These are phyloP conservation scores for Onthophagus taurus DNA, from an alignment of 1,140 invertebrate species.

Conservation along the genomic window DNA sequence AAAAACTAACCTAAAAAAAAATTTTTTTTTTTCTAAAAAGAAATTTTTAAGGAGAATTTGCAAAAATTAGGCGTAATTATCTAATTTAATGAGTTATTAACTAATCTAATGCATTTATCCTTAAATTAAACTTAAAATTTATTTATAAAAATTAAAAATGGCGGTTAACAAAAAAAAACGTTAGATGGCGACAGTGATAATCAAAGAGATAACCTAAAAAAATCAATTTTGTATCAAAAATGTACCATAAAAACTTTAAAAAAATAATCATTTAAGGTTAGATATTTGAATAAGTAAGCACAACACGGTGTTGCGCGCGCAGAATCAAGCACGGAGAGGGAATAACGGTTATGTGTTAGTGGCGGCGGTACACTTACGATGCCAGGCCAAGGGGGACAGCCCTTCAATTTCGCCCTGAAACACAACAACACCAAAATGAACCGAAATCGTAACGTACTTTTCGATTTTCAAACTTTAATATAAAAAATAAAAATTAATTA, in stretches of 20 bases:
- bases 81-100: no score
- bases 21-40: no score
- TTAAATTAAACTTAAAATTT: no score
- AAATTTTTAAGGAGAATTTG: no score
- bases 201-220: background rate
- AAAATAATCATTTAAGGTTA: slow-evolving; percentile 16
- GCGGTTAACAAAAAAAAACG: slow-evolving; percentile 1
- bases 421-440: slow-evolving; percentile 17
- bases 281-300: slow-evolving; percentile 16
- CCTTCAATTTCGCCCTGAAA: slow-evolving; percentile 93
- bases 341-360: slow-evolving; percentile 32
- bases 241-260: background rate
- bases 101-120: no score
- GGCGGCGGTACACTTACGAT: slow-evolving; percentile 59
- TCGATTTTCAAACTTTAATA: slow-evolving; percentile 18
- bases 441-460: slow-evolving; percentile 19
- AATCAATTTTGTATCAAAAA: background rate
- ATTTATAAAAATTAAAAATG: no score
- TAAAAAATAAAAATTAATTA: slow-evolving; percentile 41
- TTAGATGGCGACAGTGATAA: background rate
- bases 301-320: slow-evolving; percentile 20
- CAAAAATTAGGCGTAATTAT: no score
- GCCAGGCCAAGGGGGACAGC: slow-evolving; percentile 87
- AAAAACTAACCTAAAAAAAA: no score
- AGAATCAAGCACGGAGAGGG: slow-evolving; percentile 16